phyloP scores from a whole-genome alignment of 2,113 vertebrate species.

The Channa maculata region DNA sequence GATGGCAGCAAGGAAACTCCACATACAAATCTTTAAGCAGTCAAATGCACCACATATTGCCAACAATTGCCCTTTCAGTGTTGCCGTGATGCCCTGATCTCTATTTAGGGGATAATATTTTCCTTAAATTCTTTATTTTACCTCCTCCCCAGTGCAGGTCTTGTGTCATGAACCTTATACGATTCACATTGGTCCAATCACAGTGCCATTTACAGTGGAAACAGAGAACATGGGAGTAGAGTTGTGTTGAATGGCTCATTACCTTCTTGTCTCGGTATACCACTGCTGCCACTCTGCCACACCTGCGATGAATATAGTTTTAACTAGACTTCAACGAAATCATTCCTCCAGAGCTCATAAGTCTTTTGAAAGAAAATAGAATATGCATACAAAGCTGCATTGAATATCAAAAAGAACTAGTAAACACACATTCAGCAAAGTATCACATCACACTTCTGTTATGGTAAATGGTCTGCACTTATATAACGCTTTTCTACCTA shows the following conservation, averaged over 20 bases:
- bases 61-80: conserved; percentile 8
- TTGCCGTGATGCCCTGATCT: conserved; percentile 23
- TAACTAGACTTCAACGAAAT: conserved; percentile 37
- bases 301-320: conserved; percentile 40
- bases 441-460: neutral
- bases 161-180: conserved; percentile 43
- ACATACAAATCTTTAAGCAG: too few relatives aligned
- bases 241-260: conserved; percentile 62
- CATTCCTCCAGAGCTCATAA: conserved; percentile 23
- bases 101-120: conserved; percentile 27
- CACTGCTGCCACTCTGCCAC: conserved; percentile 26
- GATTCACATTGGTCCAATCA: conserved; percentile 30
- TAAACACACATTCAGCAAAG: neutral
- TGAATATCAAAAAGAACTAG: conserved; percentile 2
- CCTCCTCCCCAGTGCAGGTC: conserved; percentile 41
- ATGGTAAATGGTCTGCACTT: too few relatives aligned
- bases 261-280: conserved; percentile 43
- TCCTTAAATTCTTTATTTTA: conserved; percentile 16
- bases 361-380: conserved; percentile 14
- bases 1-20: conserved; percentile 12
- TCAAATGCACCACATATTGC: neutral
- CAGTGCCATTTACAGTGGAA: conserved; percentile 43
- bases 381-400: conserved; percentile 12
- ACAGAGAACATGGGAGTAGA: conserved; percentile 39
- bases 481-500: too few relatives aligned